Percentiles rank a stretch among this genome's conserved stretches.
Conservation (phyloP, 2,888 invertebrate genomes). For the Eledone cirrhosa region DNA sequence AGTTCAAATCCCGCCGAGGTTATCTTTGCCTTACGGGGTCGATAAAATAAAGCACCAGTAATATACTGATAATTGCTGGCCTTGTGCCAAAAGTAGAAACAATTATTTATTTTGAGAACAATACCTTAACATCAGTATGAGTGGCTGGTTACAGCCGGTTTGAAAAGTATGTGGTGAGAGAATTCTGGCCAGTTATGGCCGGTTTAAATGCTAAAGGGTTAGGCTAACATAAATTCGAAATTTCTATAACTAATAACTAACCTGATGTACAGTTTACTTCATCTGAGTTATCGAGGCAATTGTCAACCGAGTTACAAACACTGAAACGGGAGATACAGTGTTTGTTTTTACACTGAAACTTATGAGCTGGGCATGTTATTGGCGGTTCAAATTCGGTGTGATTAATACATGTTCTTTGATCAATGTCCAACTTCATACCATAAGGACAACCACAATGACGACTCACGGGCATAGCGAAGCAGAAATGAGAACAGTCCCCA, state of each 20-base stretch:
- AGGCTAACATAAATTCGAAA: too few species aligned
- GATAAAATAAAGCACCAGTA: too few species aligned
- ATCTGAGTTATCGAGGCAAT: slow-evolving; percentile 60
- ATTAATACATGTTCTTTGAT: slow-evolving; percentile 76
- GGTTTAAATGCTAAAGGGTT: too few species aligned
- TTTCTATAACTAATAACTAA: slow-evolving; percentile 33
- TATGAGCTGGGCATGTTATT: slow-evolving; percentile 89
- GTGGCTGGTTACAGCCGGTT: too few species aligned
- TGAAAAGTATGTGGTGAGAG: too few species aligned
- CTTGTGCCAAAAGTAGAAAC: too few species aligned
- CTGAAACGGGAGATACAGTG: slow-evolving; percentile 68
- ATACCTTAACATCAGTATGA: too few species aligned
- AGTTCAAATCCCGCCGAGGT: too few species aligned
- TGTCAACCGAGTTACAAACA: slow-evolving; percentile 64
- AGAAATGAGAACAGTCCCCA: slow-evolving; percentile 93
- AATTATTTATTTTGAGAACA: too few species aligned
- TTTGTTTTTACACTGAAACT: slow-evolving; percentile 93
- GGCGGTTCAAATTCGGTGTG: slow-evolving; percentile 89
- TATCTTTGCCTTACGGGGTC: too few species aligned
- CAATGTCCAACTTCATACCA: slow-evolving; percentile 80
- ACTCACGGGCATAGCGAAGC: slow-evolving; percentile 82
- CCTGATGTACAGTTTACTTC: slow-evolving; percentile 52
- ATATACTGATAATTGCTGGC: too few species aligned
- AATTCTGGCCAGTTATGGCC: too few species aligned
- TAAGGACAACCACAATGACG: slow-evolving; percentile 88